Evolutionary conservation across 2,797 vertebrate species (phyloP), one percentile per base, ranked within the genome.

Genomic region (Coracias cyanogaster): DNA sequence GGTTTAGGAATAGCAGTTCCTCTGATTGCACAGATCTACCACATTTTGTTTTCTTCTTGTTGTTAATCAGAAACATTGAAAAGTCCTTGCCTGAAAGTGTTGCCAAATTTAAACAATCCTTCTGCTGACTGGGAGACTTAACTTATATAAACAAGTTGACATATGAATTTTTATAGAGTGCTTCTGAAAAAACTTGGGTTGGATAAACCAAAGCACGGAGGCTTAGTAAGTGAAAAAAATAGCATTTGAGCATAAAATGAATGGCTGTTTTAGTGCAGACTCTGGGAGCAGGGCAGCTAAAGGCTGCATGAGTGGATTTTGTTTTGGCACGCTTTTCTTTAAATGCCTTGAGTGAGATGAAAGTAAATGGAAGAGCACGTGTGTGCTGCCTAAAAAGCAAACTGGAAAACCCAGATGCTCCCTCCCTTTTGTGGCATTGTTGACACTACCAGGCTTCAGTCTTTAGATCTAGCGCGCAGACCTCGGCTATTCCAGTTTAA

Each of bases 31-130:
- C 48, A 94, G 70, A 80, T 88, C 70, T 64, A 90, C 74, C 93
- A 89, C 55, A 66, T 95, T 96, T 90, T 94, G 51, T 66, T 94
- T 95, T 81, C 49, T 89, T 80, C 82, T 66, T 81, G 29, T 62
- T 93, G 66, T 48, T 96, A 49, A 78, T 51, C 45, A 83, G 46
- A 93, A 95, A 90, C 49, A 76, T 6, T 33, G 29, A 82, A 91
- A 91, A 86, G 90, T 37, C 77, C 48, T 78, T 93, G 90, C 51
- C 70, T 18, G 0, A 65, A 86, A 88, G 51, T 28, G 72, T 45
- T 94, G 77, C 93, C 90, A 95, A 78, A 86, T 86, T 91, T 76
- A 86, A 84, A 89, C 70, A 80, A 78, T 49, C 45, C 64, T 72
- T 77, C 60, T 94, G 55, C 77, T 86, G 60, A 86, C 79, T 81